phyloP scores from a whole-genome alignment of 1,140 invertebrate genomes.

The Penaeus chinensis region DNA sequence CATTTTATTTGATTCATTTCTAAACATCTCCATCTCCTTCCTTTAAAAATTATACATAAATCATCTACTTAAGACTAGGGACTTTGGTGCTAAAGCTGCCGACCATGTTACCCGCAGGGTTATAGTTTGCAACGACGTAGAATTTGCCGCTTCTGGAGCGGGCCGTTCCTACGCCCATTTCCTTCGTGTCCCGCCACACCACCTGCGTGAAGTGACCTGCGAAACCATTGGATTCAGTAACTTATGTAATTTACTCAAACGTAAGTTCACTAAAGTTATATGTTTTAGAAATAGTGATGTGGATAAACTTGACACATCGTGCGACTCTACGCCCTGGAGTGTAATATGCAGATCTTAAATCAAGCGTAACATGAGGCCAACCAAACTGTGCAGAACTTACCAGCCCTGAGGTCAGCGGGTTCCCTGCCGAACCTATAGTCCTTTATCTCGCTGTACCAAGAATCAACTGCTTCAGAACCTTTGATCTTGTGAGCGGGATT shows the following conservation, averaged over 20 bases:
- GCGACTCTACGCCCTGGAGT: too few relatives aligned
- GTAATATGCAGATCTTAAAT: too few relatives aligned
- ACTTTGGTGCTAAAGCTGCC: conserved; percentile 81
- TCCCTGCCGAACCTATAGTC: conserved; percentile 66
- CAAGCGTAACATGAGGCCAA: too few relatives aligned
- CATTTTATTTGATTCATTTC: not conserved
- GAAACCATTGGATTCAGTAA: not conserved
- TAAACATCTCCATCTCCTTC: not conserved
- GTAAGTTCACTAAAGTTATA: not conserved
- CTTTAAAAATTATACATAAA: not conserved
- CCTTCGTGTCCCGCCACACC: conserved; percentile 79
- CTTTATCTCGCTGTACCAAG: conserved; percentile 75
- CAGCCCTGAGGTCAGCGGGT: conserved; percentile 65
- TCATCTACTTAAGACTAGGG: conserved; percentile 46
- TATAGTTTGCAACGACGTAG: conserved; percentile 86
- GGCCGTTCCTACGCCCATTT: conserved; percentile 81
- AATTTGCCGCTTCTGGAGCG: conserved; percentile 74
- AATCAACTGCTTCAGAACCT: conserved; percentile 79
- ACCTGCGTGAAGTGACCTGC: conserved; percentile 81
- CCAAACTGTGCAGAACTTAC: conserved; percentile 46
- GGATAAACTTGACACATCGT: too few relatives aligned
- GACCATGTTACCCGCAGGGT: conserved; percentile 83
- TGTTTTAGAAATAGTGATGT: too few relatives aligned
- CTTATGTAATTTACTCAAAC: not conserved
- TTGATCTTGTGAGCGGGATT: conserved; percentile 77